Conservation (phyloP, 2,888 invertebrate genomes). For the Dysmachus trigonus region DNA sequence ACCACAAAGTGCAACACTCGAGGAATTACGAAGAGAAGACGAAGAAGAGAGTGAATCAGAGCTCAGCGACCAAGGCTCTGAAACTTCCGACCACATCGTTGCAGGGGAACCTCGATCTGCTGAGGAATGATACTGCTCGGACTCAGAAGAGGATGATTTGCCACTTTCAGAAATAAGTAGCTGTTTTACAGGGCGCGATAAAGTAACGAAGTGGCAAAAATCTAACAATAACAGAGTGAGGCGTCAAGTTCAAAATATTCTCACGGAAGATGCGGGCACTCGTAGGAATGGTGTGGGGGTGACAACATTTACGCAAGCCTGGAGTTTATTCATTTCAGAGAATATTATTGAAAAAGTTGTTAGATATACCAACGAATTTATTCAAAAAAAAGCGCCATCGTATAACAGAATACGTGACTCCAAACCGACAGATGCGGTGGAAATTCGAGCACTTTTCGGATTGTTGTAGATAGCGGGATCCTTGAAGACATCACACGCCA, state of each 20-base stretch:
- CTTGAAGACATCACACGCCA: not conserved
- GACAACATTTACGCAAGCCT: slow-evolving; percentile 5
- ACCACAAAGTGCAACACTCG: not conserved
- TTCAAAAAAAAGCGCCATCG: not conserved
- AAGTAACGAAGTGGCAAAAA: slow-evolving; percentile 4
- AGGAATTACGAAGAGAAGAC: not conserved
- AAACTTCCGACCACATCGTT: not conserved
- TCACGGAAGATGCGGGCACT: slow-evolving; percentile 3
- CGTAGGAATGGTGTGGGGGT: not conserved
- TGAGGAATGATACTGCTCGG: not conserved
- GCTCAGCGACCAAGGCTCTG: slow-evolving; percentile 2
- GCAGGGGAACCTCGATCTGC: not conserved
- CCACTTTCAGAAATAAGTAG: not conserved
- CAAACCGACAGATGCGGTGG: not conserved
- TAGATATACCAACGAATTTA: slow-evolving; percentile 10
- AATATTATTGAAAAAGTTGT: not conserved
- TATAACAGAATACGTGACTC: not conserved
- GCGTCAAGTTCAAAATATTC: slow-evolving; percentile 7
- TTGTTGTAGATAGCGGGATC: not conserved
- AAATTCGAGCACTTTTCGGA: not conserved
- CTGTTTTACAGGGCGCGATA: slow-evolving; percentile 8
- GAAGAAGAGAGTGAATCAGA: slow-evolving; percentile 19
- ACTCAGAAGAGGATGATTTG: not conserved
- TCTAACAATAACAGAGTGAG: slow-evolving; percentile 2
- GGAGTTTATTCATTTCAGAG: not conserved